Conservation (phyloP, 2,888 invertebrate genomes). For the Drosophila stalkeri region DNA sequence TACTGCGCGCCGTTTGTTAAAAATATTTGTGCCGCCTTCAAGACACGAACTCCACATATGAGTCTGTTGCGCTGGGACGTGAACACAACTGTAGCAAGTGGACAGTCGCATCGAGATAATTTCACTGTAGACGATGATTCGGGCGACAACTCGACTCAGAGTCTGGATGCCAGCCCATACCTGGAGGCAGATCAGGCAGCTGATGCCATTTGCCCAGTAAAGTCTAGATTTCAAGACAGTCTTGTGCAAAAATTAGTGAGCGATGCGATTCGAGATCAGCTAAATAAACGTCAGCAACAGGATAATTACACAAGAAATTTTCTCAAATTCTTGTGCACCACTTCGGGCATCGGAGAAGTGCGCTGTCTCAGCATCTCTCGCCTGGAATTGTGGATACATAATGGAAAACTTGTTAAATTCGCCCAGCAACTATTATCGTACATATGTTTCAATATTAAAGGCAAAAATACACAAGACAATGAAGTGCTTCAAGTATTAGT, state of each 20-base stretch:
- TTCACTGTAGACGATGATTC: slow-evolving; percentile 86
- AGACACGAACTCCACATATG: slow-evolving; percentile 82
- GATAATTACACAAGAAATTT: slow-evolving; percentile 96
- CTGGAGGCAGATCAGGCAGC: slow-evolving; percentile 84
- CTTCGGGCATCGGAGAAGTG: slow-evolving; percentile 94
- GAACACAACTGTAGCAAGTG: slow-evolving; percentile 58
- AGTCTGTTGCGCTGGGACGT: slow-evolving; percentile 74
- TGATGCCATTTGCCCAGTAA: slow-evolving; percentile 85
- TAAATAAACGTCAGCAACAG: slow-evolving; percentile 93
- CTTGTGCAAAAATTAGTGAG: slow-evolving; percentile 90
- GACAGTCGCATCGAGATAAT: slow-evolving; percentile 60
- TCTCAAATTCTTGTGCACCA: slow-evolving; percentile 92
- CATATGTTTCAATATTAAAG: slow-evolving; percentile 95
- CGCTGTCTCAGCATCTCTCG: slow-evolving; percentile 85
- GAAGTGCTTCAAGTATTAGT: slow-evolving; percentile 93
- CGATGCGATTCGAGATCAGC: slow-evolving; percentile 94
- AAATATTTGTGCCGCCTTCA: slow-evolving; percentile 90
- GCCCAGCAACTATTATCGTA: slow-evolving; percentile 96
- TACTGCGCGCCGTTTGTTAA: slow-evolving; percentile 96
- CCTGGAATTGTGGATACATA: slow-evolving; percentile 97
- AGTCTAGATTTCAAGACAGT: slow-evolving; percentile 86
- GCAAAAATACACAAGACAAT: slow-evolving; percentile 88
- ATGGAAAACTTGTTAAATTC: slow-evolving; percentile 96
- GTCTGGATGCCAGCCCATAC: slow-evolving; percentile 84
- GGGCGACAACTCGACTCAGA: slow-evolving; percentile 83